Evolutionary conservation across 2,797 vertebrate species (phyloP).

Genomic region (Sebastiscus tertius): DNA sequence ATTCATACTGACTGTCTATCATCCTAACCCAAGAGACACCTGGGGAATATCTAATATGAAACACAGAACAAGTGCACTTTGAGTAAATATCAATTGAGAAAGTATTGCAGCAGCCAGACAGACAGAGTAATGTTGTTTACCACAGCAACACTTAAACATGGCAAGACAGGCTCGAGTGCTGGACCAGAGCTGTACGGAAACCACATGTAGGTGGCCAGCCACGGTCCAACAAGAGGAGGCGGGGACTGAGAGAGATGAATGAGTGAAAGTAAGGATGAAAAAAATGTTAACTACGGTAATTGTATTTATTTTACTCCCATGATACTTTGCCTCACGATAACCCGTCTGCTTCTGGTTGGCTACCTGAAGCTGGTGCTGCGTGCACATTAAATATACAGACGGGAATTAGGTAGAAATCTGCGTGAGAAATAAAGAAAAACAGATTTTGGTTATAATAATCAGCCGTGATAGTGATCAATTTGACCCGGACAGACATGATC

Average conservation of each 20-base stretch:
- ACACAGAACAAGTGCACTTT: constrained; percentile 27
- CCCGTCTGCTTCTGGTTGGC: too few species aligned
- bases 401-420: too few species aligned
- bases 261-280: neutral
- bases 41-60: constrained; percentile 41
- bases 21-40: constrained; percentile 14
- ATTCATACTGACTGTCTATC: constrained; percentile 43
- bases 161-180: neutral
- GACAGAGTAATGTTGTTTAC: constrained; percentile 12
- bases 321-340: too few species aligned
- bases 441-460: too few species aligned
- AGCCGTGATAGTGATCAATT: too few species aligned
- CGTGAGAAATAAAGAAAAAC: too few species aligned
- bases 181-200: constrained; percentile 29
- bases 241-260: neutral
- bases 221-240: neutral
- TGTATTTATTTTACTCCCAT: too few species aligned
- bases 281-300: too few species aligned
- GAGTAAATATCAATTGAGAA: constrained; percentile 41
- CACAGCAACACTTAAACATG: constrained; percentile 5
- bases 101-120: constrained; percentile 29
- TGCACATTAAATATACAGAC: too few species aligned
- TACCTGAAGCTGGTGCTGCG: too few species aligned
- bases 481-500: too few species aligned
- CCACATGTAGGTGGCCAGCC: constrained; percentile 12